Conservation (phyloP, 2,888 invertebrate species). For the Nemapogon koenigi region DNA sequence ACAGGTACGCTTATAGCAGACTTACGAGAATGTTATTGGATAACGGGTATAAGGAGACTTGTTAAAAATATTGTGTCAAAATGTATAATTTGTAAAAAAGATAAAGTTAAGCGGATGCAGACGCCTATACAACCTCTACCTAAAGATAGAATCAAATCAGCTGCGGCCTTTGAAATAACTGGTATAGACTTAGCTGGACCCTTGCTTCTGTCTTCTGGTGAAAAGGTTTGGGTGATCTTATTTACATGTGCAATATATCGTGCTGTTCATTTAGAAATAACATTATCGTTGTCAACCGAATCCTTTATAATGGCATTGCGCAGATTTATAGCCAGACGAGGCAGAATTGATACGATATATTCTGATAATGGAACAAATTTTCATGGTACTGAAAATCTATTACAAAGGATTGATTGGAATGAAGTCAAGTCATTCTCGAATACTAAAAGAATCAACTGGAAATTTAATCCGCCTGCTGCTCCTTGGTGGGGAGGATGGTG, state of each 20-base stretch:
- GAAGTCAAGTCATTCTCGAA: no score
- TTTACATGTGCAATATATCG: slow-evolving; percentile 13
- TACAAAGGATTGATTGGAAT: neutral
- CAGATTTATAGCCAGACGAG: slow-evolving; percentile 13
- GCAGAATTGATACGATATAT: slow-evolving; percentile 9
- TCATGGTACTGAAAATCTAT: slow-evolving; percentile 5
- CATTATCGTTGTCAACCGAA: slow-evolving; percentile 3
- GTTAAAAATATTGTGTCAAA: slow-evolving; percentile 2
- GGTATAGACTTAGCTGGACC: slow-evolving; percentile 13
- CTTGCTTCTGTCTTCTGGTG: neutral
- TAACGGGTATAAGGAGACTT: slow-evolving; percentile 6
- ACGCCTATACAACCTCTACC: slow-evolving; percentile 8
- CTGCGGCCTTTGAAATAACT: slow-evolving; percentile 9
- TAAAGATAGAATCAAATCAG: neutral
- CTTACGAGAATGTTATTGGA: slow-evolving; percentile 10
- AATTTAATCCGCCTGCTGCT: no score
- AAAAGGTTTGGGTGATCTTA: slow-evolving; percentile 11
- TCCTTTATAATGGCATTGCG: slow-evolving; percentile 6
- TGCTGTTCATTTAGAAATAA: slow-evolving; percentile 11
- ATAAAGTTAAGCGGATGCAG: neutral
- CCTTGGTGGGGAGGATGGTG: no score
- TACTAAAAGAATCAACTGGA: no score
- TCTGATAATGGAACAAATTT: slow-evolving; percentile 14
- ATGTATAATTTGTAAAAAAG: slow-evolving; percentile 10
- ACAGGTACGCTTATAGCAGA: slow-evolving; percentile 7